phyloP scores from a whole-genome alignment of 2,113 vertebrate species.

The Nymphicus hollandicus region DNA sequence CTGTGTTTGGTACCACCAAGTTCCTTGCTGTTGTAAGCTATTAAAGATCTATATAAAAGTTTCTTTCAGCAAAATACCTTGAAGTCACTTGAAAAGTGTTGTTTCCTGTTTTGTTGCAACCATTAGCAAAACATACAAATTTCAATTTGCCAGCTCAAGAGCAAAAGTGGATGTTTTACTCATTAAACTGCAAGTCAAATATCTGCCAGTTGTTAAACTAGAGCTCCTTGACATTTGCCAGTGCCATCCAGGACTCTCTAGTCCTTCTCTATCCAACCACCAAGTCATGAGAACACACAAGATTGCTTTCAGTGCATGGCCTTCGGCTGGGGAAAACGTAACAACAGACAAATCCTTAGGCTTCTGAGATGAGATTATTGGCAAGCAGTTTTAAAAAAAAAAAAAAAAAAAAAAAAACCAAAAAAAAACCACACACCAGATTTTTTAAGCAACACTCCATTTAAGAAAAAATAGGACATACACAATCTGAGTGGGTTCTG shows the following conservation, averaged over 20 bases:
- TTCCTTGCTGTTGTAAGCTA: neutral
- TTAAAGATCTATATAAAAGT: neutral
- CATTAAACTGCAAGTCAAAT: neutral
- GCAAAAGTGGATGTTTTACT: neutral
- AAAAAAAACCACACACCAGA: no score
- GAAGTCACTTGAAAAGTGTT: neutral
- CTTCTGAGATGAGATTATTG: neutral
- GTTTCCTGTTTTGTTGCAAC: neutral
- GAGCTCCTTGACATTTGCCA: neutral
- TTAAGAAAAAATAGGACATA: neutral
- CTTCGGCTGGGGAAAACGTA: neutral
- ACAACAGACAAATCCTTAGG: neutral
- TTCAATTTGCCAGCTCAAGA: neutral
- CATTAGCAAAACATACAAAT: neutral
- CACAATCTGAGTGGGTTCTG: neutral
- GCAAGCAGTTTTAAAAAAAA: neutral
- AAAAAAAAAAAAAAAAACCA: neutral
- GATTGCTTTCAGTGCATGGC: neutral
- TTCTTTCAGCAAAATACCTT: neutral
- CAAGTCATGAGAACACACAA: neutral
- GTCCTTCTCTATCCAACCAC: neutral
- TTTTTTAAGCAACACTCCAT: constrained; percentile 1
- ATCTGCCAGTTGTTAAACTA: neutral
- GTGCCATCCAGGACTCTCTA: neutral
- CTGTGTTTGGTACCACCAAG: neutral